Evolutionary conservation across 2,113 vertebrate species (phyloP).

Genomic region (Corydoras sp.): DNA sequence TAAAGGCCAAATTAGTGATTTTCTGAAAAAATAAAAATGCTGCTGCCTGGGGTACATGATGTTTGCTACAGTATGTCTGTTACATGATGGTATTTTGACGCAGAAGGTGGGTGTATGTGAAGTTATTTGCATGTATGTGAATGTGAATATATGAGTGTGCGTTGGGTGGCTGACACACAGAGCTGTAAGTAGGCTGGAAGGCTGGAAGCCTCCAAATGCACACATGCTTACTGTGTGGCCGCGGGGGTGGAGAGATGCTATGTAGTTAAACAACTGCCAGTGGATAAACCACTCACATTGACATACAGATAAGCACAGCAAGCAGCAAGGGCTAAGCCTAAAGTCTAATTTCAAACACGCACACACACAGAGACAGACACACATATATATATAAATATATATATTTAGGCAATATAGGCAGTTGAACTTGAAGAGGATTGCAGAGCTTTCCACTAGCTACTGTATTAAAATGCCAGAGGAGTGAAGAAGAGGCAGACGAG

Average conservation of each 20-base stretch:
- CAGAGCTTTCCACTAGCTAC: constrained; percentile 33
- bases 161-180: constrained; percentile 44
- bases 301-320: constrained; percentile 40
- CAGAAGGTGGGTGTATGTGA: constrained; percentile 21
- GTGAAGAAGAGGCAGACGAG: constrained; percentile 50
- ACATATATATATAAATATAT: neutral
- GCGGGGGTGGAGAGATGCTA: constrained; percentile 55
- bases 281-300: constrained; percentile 56
- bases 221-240: constrained; percentile 45
- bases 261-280: constrained; percentile 55
- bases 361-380: constrained; percentile 13
- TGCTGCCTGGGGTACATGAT: constrained; percentile 1
- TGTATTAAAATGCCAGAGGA: constrained; percentile 24
- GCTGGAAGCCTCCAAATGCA: constrained; percentile 45
- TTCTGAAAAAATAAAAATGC: too few relatives aligned
- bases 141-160: constrained; percentile 10
- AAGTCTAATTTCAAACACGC: constrained; percentile 21
- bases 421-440: constrained; percentile 40
- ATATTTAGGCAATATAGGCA: constrained; percentile 25
- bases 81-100: constrained; percentile 42
- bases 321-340: constrained; percentile 30
- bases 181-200: constrained; percentile 47
- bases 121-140: constrained; percentile 11
- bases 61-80: constrained; percentile 22
- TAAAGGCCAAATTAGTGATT: too few relatives aligned